Percentiles rank a stretch among this genome's conserved stretches.
These are phyloP conservation scores for Rugalucina vietnamica DNA, from an alignment of 2,888 invertebrate genomes.

Conservation along the genomic window DNA sequence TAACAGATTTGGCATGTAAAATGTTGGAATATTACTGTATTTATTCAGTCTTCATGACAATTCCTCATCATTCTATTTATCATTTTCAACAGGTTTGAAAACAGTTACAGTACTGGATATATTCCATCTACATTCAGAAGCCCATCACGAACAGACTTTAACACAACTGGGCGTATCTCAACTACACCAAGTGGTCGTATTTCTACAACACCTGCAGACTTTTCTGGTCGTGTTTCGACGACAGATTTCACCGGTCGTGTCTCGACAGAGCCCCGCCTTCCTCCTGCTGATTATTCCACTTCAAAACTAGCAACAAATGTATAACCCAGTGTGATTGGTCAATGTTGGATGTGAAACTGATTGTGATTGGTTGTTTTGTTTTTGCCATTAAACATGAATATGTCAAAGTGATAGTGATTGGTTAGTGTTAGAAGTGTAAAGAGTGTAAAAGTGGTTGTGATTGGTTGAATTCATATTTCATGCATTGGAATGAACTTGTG, in stretches of 20 bases:
- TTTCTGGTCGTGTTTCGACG: constrained; percentile 53
- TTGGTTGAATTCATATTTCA: neutral
- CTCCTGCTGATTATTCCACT: constrained; percentile 71
- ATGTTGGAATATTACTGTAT: no score
- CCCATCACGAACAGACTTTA: constrained; percentile 67
- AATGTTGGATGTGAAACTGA: constrained; percentile 4
- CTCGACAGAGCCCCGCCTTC: constrained; percentile 62
- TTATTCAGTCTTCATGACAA: no score
- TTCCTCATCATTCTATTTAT: neutral
- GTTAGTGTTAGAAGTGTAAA: neutral
- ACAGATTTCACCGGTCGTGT: constrained; percentile 63
- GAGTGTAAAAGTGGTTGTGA: neutral
- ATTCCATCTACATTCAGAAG: constrained; percentile 69
- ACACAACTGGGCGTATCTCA: constrained; percentile 43
- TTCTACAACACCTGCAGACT: constrained; percentile 34
- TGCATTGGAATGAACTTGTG: no score
- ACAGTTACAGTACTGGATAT: constrained; percentile 67
- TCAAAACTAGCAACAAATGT: constrained; percentile 79
- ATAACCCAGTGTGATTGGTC: constrained; percentile 62
- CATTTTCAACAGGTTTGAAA: constrained; percentile 54
- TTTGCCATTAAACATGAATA: no score
- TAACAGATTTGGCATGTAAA: no score
- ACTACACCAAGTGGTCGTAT: constrained; percentile 49
- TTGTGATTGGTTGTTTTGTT: neutral
- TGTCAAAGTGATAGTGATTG: constrained; percentile 3